Base-by-base conservation (phyloP, 2,888 invertebrate species). In the Galerucella pusilla region DNA sequence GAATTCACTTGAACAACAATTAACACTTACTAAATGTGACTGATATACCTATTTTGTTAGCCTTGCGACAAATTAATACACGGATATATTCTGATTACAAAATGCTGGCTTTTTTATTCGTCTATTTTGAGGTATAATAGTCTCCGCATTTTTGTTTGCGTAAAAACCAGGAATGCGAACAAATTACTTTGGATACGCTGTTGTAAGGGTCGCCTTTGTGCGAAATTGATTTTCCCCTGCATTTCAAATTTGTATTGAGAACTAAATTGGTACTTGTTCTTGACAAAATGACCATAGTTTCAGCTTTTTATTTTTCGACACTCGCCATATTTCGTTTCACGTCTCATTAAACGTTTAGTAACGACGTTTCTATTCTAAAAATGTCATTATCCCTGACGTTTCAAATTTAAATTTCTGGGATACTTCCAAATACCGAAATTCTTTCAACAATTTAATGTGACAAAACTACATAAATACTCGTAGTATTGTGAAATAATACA, bases 211-310 rank as follows among this genome's bases (percentile, higher is more conserved):
- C 71, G 61, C 67, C 73, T 73, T 75, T 76, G 76, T 76, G 64
- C 59, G 66, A 77, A 77, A 77, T 74, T 77, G 74, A 77, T 77
- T 77, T 77, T 66, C 68, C 72, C 74, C 72, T 59, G 74, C 72
- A 52, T 70, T 77, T 69, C 28, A 68, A 74, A 77, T 74, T 72
- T 72, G 74, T 74, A 77, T 77, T 72, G 68, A 68, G 72, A 69
- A 74, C 69, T 74, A 72, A 77, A 77, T 71, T 77, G 72, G 69
- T 74, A 74, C 76, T 77, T 74, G 76, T 74, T 65, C 52, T 54
- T 68, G 71, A 69, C 70, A 57, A 65, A 77, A 74, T 77, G 74
- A 74, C 76, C 74, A 76, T 71, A 69, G 76, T 68, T 71, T 64
- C 35, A 61, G 70, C 65, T 65, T 74, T 74, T 77, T 71, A 72